These are phyloP conservation scores for Melieria picta DNA, from an alignment of 2,888 invertebrate species.

Conservation along the genomic window DNA sequence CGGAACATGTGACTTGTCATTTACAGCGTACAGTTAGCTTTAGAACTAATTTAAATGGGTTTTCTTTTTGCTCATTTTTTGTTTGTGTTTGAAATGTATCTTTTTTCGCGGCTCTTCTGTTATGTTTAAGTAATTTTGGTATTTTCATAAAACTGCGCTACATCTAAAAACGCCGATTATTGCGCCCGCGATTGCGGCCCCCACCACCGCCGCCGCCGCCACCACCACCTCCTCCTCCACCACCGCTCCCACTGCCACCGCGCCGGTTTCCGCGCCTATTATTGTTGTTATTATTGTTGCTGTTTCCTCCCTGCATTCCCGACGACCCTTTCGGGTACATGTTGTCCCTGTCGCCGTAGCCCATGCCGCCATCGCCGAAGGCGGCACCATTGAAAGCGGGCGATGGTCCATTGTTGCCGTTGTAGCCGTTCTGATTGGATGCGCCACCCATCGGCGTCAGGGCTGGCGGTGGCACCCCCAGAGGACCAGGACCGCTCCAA, in stretches of 20 bases:
- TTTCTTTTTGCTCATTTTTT: not conserved
- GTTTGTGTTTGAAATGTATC: too few relatives aligned
- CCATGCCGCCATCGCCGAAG: conserved; percentile 35
- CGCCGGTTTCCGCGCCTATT: conserved; percentile 34
- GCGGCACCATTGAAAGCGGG: conserved; percentile 21
- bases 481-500: conserved; percentile 18
- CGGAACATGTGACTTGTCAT: too few relatives aligned
- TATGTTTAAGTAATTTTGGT: conserved; percentile 8
- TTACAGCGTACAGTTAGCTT: too few relatives aligned
- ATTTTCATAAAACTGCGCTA: not conserved
- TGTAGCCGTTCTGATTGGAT: conserved; percentile 48
- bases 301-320: conserved; percentile 30
- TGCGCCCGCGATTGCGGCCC: conserved; percentile 52
- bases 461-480: too few relatives aligned
- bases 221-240: conserved; percentile 43
- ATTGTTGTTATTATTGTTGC: conserved; percentile 34
- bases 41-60: not conserved
- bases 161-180: conserved; percentile 55
- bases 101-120: not conserved
- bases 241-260: conserved; percentile 35
- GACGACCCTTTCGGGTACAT: conserved; percentile 44
- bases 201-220: conserved; percentile 47
- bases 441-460: conserved; percentile 11
- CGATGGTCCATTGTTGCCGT: conserved; percentile 35
- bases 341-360: conserved; percentile 36